These are phyloP conservation scores for Chrysomela aeneicollis DNA, from an alignment of 2,888 invertebrate species.

Conservation along the genomic window DNA sequence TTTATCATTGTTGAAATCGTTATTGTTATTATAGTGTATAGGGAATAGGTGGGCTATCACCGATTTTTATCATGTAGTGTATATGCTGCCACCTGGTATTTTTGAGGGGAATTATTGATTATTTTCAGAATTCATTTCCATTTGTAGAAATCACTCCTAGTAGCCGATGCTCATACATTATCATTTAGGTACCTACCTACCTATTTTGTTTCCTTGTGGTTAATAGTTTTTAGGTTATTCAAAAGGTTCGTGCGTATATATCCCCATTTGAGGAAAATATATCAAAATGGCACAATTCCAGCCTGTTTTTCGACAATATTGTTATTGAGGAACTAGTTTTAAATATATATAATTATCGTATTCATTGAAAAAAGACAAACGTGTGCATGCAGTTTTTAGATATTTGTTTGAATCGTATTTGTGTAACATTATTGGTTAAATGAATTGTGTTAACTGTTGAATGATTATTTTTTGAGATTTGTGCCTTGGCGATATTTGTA, in stretches of 20 bases:
- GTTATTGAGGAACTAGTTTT: slow-evolving; percentile 20
- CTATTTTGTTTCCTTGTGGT: background rate
- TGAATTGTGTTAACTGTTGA: slow-evolving; percentile 50
- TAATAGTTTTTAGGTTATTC: slow-evolving; percentile 20
- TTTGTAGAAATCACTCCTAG: slow-evolving; percentile 13
- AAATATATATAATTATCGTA: slow-evolving; percentile 8
- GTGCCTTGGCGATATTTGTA: slow-evolving; percentile 59
- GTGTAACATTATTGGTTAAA: slow-evolving; percentile 44
- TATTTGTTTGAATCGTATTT: slow-evolving; percentile 40
- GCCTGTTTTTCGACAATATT: slow-evolving; percentile 31
- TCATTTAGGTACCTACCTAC: too few species aligned
- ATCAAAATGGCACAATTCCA: slow-evolving; percentile 35
- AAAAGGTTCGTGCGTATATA: slow-evolving; percentile 27
- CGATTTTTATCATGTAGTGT: slow-evolving; percentile 36
- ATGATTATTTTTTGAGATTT: slow-evolving; percentile 59
- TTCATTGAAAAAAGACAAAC: slow-evolving; percentile 16
- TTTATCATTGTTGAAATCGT: slow-evolving; percentile 34
- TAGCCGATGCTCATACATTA: slow-evolving; percentile 21
- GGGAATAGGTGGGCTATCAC: slow-evolving; percentile 37
- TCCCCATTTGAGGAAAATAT: slow-evolving; percentile 30
- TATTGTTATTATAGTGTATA: slow-evolving; percentile 36
- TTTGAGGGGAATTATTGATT: slow-evolving; percentile 31
- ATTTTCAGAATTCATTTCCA: slow-evolving; percentile 35
- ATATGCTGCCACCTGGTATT: slow-evolving; percentile 36
- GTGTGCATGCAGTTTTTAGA: slow-evolving; percentile 36